Conservation (phyloP, 2,797 vertebrate genomes). For the Melanotaenia pygmaea region DNA sequence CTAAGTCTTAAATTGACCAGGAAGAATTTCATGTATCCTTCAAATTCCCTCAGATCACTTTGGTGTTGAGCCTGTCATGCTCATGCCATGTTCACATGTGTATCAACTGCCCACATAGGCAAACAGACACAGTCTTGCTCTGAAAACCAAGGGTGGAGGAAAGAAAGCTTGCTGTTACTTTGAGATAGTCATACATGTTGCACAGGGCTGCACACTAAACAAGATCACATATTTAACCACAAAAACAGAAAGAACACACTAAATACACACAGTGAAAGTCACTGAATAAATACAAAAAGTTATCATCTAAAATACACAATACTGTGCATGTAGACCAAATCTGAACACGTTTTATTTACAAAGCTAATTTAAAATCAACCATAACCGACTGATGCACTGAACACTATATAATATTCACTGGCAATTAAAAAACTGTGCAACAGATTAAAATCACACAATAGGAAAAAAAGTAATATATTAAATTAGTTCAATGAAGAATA, state of each 20-base stretch:
- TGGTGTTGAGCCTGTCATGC: conserved; percentile 13
- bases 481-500: too few relatives aligned
- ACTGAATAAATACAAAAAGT: conserved; percentile 13
- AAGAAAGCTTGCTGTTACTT: conserved; percentile 57
- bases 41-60: conserved; percentile 40
- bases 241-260: conserved; percentile 31
- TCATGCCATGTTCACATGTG: not conserved
- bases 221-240: conserved; percentile 31
- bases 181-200: conserved; percentile 70
- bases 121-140: conserved; percentile 36
- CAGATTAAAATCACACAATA: too few relatives aligned
- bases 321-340: too few relatives aligned
- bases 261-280: conserved; percentile 11
- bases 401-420: too few relatives aligned
- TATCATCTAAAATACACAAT: conserved; percentile 6
- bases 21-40: conserved; percentile 41
- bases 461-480: too few relatives aligned
- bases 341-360: too few relatives aligned
- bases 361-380: too few relatives aligned
- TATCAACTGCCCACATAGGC: conserved; percentile 17
- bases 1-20: conserved; percentile 15
- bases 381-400: too few relatives aligned
- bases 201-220: conserved; percentile 50
- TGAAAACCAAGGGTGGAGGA: conserved; percentile 55
- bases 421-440: too few relatives aligned